Evolutionary conservation across 2,888 invertebrate genomes (phyloP), one percentile per base, ranked within the genome.

Genomic region (Biston stratarius): DNA sequence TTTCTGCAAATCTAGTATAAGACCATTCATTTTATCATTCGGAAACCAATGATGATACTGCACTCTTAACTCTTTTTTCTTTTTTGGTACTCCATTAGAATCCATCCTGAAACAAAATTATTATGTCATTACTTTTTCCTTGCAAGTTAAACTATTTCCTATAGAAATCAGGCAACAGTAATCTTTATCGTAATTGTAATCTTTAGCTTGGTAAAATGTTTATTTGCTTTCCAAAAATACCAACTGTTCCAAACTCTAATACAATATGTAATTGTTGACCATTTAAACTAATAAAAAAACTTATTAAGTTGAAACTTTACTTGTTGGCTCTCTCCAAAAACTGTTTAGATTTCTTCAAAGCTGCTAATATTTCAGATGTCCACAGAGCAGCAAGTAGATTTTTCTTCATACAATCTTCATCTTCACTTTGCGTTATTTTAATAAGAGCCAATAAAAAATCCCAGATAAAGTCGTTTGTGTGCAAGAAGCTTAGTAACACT

Each of bases 301-400:
- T 48, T 48, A 11, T 33, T 24, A 10, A 48, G 9, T 15, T 48
- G 9, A 10, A 24, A 10, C n/a, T 85, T 87, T 80, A 91, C 91
- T 77, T 82, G 61, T 82, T 79, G 34, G 85, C 74, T 76, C 78
- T 87, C 34, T 77, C 76, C 42, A 79, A 71, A 75, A 90, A 90
- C 9, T 84, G 72, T 71, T 89, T 88, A 0, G 90, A 85, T 80
- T 90, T 94, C 53, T 86, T 77, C 36, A 90, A 83, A 69, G 94
- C 90, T 63, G 83, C 82, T 52, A 92, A 84, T 73, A 95, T 93
- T 75, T 94, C 88, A 59, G 89, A 90, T 24, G 94, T 83, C 95
- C 95, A 95, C 38, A 94, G 80, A n/a, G 95, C 91, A 71, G 94
- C 94, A 24, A 94, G 80, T 9, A 83, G 77, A 48, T 88, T 81